A percentile compares a stretch with the other conserved stretches of the same genome.
These are phyloP conservation scores for Venustoraphidia nigricollis DNA, from an alignment of 2,888 invertebrate species.

Conservation along the genomic window DNA sequence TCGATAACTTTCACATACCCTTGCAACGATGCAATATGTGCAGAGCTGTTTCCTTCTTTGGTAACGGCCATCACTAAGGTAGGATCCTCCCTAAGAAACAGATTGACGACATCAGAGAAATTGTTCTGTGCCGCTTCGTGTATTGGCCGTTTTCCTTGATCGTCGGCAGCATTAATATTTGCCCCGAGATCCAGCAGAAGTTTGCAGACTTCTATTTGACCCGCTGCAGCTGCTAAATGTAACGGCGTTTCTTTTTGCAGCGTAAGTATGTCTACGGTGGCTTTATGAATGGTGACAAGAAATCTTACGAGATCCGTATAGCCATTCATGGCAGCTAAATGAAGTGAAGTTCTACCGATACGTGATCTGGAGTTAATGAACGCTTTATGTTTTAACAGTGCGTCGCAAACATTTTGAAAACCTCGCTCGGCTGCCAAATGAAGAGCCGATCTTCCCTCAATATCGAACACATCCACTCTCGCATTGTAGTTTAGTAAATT, in stretches of 20 bases:
- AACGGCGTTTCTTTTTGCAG: conserved; percentile 93
- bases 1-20: conserved; percentile 95
- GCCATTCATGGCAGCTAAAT: conserved; percentile 93
- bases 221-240: conserved; percentile 91
- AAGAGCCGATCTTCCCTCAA: conserved; percentile 85
- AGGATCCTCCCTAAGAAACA: conserved; percentile 89
- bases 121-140: conserved; percentile 97
- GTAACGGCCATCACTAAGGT: conserved; percentile 91
- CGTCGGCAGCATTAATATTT: conserved; percentile 90
- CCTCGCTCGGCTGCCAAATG: conserved; percentile 92
- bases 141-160: conserved; percentile 90
- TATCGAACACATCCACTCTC: conserved; percentile 96
- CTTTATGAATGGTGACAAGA: conserved; percentile 87
- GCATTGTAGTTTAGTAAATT: conserved; percentile 87
- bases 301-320: conserved; percentile 81
- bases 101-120: conserved; percentile 92
- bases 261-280: conserved; percentile 88
- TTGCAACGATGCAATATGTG: conserved; percentile 97
- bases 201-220: conserved; percentile 91
- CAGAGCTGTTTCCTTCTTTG: conserved; percentile 97
- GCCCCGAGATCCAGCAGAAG: conserved; percentile 83
- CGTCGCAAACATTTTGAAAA: conserved; percentile 78
- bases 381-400: conserved; percentile 83
- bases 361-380: conserved; percentile 98
- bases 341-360: conserved; percentile 93